Percentiles rank a stretch among this genome's conserved stretches.
phyloP scores from a whole-genome alignment of 2,797 vertebrate genomes.

The Zenarchopterus dispar region DNA sequence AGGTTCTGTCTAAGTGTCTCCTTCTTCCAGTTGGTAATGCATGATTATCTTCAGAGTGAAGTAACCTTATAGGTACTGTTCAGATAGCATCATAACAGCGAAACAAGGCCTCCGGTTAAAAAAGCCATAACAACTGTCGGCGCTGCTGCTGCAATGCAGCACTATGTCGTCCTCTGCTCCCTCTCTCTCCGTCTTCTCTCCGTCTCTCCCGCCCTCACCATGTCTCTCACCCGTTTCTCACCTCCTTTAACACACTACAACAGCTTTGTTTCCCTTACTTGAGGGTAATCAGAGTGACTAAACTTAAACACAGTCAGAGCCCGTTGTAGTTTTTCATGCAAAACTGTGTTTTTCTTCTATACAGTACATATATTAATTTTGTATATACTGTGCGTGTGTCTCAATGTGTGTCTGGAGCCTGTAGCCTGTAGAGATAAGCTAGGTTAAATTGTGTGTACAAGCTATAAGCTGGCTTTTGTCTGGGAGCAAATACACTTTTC shows the following conservation, averaged over 20 bases:
- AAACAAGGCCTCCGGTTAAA: slow-evolving; percentile 45
- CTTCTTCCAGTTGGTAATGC: slow-evolving; percentile 58
- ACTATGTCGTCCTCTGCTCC: slow-evolving; percentile 64
- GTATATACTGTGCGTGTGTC: no score
- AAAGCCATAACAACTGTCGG: slow-evolving; percentile 58
- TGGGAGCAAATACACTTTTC: slow-evolving; percentile 46
- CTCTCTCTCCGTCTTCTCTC: slow-evolving; percentile 21
- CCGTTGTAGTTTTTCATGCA: slow-evolving; percentile 47
- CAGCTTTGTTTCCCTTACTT: slow-evolving; percentile 48
- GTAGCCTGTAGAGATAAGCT: slow-evolving; percentile 50
- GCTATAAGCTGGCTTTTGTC: slow-evolving; percentile 55
- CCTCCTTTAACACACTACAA: slow-evolving; percentile 40
- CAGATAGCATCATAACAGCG: slow-evolving; percentile 40
- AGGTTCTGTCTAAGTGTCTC: slow-evolving; percentile 54
- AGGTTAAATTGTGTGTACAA: slow-evolving; percentile 65
- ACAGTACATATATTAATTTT: background rate
- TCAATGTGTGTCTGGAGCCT: slow-evolving; percentile 18
- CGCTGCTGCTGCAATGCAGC: slow-evolving; percentile 79
- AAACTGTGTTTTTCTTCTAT: slow-evolving; percentile 29
- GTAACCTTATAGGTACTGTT: slow-evolving; percentile 39
- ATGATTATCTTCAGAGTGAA: slow-evolving; percentile 53
- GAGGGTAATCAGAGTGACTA: slow-evolving; percentile 37
- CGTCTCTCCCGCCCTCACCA: slow-evolving; percentile 34
- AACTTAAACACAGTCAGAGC: slow-evolving; percentile 41
- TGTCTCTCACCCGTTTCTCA: slow-evolving; percentile 60